These are phyloP conservation scores for Myopa tessellatipennis DNA, from an alignment of 2,888 invertebrate species.

Conservation along the genomic window DNA sequence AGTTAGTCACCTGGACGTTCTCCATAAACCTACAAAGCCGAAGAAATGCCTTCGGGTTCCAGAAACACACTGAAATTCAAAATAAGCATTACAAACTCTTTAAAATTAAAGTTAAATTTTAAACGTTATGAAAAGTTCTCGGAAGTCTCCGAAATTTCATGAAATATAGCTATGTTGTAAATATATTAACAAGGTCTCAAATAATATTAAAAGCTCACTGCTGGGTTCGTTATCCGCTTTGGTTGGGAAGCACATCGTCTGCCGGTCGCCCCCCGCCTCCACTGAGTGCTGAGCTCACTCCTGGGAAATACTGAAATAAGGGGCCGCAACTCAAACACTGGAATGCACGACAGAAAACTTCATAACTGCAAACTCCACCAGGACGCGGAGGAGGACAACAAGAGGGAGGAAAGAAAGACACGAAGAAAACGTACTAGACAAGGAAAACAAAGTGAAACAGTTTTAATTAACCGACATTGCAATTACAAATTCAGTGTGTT, in stretches of 20 bases:
- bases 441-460: conserved; percentile 56
- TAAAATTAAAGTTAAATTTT: no score
- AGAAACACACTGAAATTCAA: no score
- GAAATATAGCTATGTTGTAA: no score
- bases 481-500: conserved; percentile 64
- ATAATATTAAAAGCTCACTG: not conserved
- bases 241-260: conserved; percentile 26
- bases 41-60: no score
- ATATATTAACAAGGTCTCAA: no score
- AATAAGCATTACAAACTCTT: no score
- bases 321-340: conserved; percentile 31
- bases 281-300: not conserved
- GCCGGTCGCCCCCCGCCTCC: not conserved
- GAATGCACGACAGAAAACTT: conserved; percentile 50
- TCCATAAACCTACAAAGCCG: no score
- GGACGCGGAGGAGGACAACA: conserved; percentile 20
- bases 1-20: no score
- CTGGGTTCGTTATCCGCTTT: not conserved
- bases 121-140: no score
- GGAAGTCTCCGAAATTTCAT: no score
- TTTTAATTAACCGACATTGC: conserved; percentile 65
- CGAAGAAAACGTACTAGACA: conserved; percentile 25
- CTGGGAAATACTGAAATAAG: conserved; percentile 31
- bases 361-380: conserved; percentile 48
- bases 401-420: conserved; percentile 46